Conservation (phyloP, 2,113 vertebrate species). For the Pontoporia blainvillei region DNA sequence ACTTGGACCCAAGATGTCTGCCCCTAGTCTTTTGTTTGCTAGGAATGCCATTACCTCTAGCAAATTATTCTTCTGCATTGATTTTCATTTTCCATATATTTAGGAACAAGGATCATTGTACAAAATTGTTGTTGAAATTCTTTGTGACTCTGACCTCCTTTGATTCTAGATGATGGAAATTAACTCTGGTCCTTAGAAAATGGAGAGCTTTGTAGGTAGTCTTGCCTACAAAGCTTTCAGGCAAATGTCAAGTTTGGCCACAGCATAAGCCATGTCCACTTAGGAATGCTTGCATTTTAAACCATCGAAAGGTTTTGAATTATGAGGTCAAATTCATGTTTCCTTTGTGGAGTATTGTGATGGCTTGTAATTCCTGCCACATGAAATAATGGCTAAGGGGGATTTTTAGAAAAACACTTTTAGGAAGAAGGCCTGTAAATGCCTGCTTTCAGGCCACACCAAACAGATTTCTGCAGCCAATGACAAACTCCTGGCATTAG, state of each 20-base stretch:
- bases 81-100: constrained; percentile 16
- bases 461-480: constrained; percentile 70
- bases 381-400: constrained; percentile 19
- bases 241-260: background rate
- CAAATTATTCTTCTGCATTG: background rate
- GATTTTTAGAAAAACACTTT: constrained; percentile 37
- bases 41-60: background rate
- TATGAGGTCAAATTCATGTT: constrained; percentile 40
- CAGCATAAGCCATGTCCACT: background rate
- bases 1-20: background rate
- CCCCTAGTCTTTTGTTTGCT: background rate
- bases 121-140: background rate
- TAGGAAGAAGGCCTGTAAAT: constrained; percentile 27
- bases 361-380: constrained; percentile 31
- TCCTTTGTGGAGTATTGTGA: constrained; percentile 21
- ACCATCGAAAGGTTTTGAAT: constrained; percentile 27
- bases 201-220: background rate
- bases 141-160: background rate
- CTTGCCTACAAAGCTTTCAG: background rate
- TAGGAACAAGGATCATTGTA: background rate
- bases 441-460: constrained; percentile 65
- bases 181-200: background rate
- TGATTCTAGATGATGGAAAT: background rate
- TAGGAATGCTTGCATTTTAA: constrained; percentile 55
- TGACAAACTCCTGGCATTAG: constrained; percentile 74